Base-by-base conservation (phyloP, 1,140 invertebrate genomes). In the Mizuhopecten yessoensis region DNA sequence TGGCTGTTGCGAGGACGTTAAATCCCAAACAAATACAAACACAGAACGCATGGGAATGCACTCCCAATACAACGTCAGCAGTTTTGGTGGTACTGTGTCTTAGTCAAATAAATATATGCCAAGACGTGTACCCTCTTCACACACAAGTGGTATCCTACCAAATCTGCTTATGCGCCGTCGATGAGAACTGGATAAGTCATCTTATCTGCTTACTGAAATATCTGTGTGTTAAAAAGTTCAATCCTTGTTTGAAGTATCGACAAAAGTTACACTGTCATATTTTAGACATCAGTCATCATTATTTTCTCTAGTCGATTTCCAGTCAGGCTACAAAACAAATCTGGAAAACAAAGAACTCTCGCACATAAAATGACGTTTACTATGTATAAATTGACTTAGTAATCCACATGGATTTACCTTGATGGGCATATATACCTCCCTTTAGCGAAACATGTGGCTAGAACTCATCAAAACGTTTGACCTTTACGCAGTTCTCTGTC, bases 271-370 rank as follows among this genome's bases (percentile, higher is more conserved):
- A 75, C 57, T 75, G 57, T 75, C 57, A 75, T 75, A 29, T 29
- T 75, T 75, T 29, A 75, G n/a, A 75, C n/a, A 75, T 75, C 57
- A 75, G 57, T 75, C 57, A 75, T 75, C 57, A 29, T 75, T 23
- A 9, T 75, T 75, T 75, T 75, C 57, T 75, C 23, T 29, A 75
- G 57, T 75, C 57, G 57, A 75, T 75, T 75, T 75, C n/a, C 57
- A 75, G 57, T 75, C 57, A 75, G 57, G 57, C 57, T 75, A 75
- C 57, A 75, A 29, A 75, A 75, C 57, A 75, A 75, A 75, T 75
- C 57, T 75, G 57, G 5, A 75, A 75, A 75, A 75, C 57, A 75
- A 75, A 75, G 57, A 75, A 17, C 57, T 29, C 57, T 75, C 57
- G 57, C 57, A 75, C 57, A 75, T 75, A 75, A 75, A 75, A 1